Evolutionary conservation across 2,797 vertebrate species (phyloP).

Genomic region (Astyanax mexicanus): DNA sequence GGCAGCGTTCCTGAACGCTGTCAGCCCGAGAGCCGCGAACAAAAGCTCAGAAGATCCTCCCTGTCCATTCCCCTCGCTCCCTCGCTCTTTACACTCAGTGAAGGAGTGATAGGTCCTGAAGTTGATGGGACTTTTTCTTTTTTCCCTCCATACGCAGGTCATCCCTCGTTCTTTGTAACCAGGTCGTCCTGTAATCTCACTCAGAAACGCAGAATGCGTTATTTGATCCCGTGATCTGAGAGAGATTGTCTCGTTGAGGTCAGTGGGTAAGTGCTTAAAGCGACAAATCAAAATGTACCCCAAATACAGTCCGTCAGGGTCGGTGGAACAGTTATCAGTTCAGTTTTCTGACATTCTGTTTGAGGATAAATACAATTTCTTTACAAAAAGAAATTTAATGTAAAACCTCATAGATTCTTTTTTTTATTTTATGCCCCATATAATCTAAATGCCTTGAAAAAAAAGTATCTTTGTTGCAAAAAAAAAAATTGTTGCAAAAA

Average conservation of each 20-base stretch:
- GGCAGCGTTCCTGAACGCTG: conserved; percentile 16
- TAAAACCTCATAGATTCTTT: no score
- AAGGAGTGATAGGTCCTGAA: neutral
- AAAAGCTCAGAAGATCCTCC: conserved; percentile 20
- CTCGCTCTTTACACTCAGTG: neutral
- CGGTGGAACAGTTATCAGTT: no score
- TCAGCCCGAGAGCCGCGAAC: conserved; percentile 21
- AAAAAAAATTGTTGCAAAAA: no score
- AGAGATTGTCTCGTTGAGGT: neutral
- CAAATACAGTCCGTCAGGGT: neutral
- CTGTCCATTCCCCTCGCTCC: conserved; percentile 15
- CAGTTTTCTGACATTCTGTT: no score
- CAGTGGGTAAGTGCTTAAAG: neutral
- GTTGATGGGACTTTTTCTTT: neutral
- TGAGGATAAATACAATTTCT: no score
- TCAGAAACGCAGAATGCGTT: neutral
- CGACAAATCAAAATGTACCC: neutral
- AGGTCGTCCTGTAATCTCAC: neutral
- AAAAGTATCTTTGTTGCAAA: no score
- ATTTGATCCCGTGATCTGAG: conserved; percentile 12
- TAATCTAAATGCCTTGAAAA: no score
- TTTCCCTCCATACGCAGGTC: conserved; percentile 5
- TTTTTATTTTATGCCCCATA: no score
- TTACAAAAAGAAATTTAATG: no score
- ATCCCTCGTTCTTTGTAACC: neutral